These are phyloP conservation scores for Dendropsophus ebraccatus DNA, from an alignment of 2,113 vertebrate genomes.

Conservation along the genomic window DNA sequence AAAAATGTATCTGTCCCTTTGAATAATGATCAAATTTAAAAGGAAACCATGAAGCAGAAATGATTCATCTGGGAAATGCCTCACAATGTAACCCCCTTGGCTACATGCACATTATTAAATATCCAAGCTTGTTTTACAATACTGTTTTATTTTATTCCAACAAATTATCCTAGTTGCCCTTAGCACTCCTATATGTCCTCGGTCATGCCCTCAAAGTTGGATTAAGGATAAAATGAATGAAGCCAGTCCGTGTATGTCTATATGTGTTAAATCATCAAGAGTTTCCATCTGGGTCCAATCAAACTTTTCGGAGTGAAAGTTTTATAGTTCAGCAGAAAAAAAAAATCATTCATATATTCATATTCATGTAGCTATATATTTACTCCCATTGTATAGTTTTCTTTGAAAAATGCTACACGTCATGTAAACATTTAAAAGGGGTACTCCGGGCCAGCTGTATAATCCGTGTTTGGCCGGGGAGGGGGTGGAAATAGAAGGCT, in stretches of 20 bases:
- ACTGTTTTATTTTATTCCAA: slow-evolving; percentile 1
- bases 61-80: slow-evolving; percentile 19
- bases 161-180: slow-evolving; percentile 3
- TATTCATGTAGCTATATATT: background rate
- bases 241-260: background rate
- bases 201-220: slow-evolving; percentile 24
- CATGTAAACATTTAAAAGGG: too few species aligned
- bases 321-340: background rate
- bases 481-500: too few species aligned
- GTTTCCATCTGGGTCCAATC: slow-evolving; percentile 8
- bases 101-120: slow-evolving; percentile 23
- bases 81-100: slow-evolving; percentile 1
- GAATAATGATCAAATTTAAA: slow-evolving; percentile 36
- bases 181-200: background rate
- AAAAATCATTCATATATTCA: too few species aligned
- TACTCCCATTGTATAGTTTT: too few species aligned
- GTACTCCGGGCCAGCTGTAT: too few species aligned
- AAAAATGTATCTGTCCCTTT: slow-evolving; percentile 17
- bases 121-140: slow-evolving; percentile 8
- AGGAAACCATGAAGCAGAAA: slow-evolving; percentile 33
- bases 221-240: slow-evolving; percentile 19
- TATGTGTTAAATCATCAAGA: background rate
- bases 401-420: background rate
- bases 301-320: background rate
- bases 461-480: too few species aligned